Conservation (phyloP, 2,888 invertebrate species). For the Drosophila cognata region DNA sequence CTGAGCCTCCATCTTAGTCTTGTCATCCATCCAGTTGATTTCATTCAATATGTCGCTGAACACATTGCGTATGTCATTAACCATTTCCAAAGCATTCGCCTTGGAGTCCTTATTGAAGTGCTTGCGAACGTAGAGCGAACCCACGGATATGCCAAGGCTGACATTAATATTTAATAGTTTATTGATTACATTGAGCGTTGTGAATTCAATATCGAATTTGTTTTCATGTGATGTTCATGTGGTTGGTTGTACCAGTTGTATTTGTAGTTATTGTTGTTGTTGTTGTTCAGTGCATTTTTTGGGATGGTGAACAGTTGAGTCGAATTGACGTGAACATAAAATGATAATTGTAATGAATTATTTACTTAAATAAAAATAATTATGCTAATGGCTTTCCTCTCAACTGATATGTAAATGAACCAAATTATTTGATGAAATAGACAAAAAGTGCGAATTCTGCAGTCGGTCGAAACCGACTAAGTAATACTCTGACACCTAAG, state of each 20-base stretch:
- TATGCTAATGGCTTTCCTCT: neutral
- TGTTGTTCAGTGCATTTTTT: conserved; percentile 54
- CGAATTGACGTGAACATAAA: conserved; percentile 54
- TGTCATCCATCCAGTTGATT: conserved; percentile 97
- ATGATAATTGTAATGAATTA: conserved; percentile 37
- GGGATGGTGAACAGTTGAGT: conserved; percentile 31
- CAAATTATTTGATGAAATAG: neutral
- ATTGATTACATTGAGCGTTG: conserved; percentile 31
- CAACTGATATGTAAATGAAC: neutral
- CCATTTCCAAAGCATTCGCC: conserved; percentile 94
- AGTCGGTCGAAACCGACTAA: neutral
- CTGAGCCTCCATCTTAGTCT: conserved; percentile 91
- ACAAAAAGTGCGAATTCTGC: neutral
- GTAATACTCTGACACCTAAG: neutral
- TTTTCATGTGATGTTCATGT: conserved; percentile 44
- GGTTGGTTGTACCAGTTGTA: conserved; percentile 36
- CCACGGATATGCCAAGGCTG: conserved; percentile 91
- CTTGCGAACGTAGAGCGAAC: conserved; percentile 94
- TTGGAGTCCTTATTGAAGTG: conserved; percentile 95
- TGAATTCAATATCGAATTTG: conserved; percentile 6
- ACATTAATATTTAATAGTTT: conserved; percentile 26
- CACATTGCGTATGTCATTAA: conserved; percentile 92
- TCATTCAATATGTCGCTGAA: conserved; percentile 92
- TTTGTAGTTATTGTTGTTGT: conserved; percentile 34
- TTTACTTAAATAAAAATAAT: conserved; percentile 8